Evolutionary conservation across 2,888 invertebrate species (phyloP), one percentile per base, ranked within the genome.

Genomic region (Eugnorisma glareosa): DNA sequence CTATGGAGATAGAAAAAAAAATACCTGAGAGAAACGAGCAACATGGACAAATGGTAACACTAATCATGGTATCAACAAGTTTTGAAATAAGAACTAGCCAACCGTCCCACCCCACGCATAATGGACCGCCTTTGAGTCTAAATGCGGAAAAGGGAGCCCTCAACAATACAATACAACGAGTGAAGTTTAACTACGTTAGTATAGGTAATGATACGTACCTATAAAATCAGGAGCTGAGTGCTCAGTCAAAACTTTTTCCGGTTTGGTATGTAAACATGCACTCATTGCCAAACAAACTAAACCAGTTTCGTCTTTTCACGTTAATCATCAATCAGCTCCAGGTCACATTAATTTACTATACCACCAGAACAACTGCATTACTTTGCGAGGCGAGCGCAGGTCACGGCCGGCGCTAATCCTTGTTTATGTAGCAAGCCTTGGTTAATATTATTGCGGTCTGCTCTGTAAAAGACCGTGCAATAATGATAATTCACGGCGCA

Each of bases 381-480:
- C 24, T 5, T 18, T 3, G 74, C 74, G 37, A 28, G 28, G 37
- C 24, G 35, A 51, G 18, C 54, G 11, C 67, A 37, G 71, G 81
- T 72, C 82, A 76, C 45, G 81, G 81, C 31, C 72, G 66, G 8
- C n/a, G 15, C 24, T 81, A 81, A 81, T 81, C 81, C 70, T 67
- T 67, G 67, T 81, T 70, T 70, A 81, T 67, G 63, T 31, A 28
- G 35, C 51, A 24, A 66, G 43, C 35, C 31, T 51, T 8, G 66
- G 18, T 54, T 54, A 28, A 74, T 61, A 75, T 48, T 61, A 72
- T 24, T 13, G 28, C 40, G 73, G 24, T 24, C 40, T 40, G 13
- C 11, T 35, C 11, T 35, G 18, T 61, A 35, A 1, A 35, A 61
- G 21, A 61, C 10, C 10, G 31, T 61, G 10, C 5, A 35, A 61